Evolutionary conservation across 2,797 vertebrate genomes (phyloP), one percentile per base, ranked within the genome.

Genomic region (Lepus townsendii): DNA sequence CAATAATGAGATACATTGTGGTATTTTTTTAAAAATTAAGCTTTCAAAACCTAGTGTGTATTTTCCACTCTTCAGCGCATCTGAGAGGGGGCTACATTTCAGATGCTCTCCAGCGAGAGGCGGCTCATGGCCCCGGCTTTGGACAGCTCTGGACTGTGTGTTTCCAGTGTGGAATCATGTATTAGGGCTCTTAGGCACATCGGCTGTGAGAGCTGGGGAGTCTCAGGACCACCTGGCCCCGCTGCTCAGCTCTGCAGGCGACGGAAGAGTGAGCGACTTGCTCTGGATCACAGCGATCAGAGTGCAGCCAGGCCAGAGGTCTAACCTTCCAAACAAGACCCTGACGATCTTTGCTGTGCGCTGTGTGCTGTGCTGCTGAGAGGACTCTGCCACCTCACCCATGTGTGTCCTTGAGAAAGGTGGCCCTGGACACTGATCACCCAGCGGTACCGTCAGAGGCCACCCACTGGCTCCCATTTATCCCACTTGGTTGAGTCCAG

Each of bases 31-130:
- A 57, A 57, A 60, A 54, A 47, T 12, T 50, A 27, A 52, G 7
- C 32, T 72, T 80, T 76, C 11, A 14, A 60, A 84, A 88, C 75
- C 11, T 14, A 20, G 54, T 38, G 42, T 65, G 26, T 30, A 22
- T 62, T 93, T 93, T 75, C 83, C 7, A 32, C 42, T 72, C 80
- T 1, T 7, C 13, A 38, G 54, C 1, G 1, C 47, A 82, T 42
- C 60, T 38, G n/a, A 20, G 69, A 19, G 77, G 50, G 0, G 0
- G 30, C 27, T 60, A 14, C 65, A 93, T 86, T 65, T 90, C 90
- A 72, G 60, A 10, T 0, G 10, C 57, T 65, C 0, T 0, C 12
- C 0, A 26, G 60, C 57, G 77, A 32, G 0, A 2, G 14, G 19
- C n/a, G 52, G 71, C 32, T 86, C 27, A 0, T 24, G 57, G 32